A percentile compares a stretch with the other conserved stretches of the same genome.
Evolutionary conservation across 2,888 invertebrate species (phyloP).

Genomic region (Halictus quadricinctus): DNA sequence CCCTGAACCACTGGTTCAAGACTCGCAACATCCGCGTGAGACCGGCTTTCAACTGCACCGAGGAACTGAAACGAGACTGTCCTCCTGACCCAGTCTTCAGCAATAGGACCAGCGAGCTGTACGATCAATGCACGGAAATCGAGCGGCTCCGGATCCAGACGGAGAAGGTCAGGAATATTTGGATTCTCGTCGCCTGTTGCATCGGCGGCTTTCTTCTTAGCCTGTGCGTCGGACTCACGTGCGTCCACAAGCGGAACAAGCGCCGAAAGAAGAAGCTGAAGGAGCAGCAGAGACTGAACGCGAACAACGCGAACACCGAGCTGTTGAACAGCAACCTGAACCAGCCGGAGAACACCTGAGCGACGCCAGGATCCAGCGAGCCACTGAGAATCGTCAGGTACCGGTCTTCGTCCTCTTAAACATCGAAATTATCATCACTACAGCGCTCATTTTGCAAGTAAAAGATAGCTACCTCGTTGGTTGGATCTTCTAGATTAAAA

Average conservation of each 20-base stretch:
- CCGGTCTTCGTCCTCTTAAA: neutral
- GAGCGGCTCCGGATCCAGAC: conserved; percentile 66
- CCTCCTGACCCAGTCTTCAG: conserved; percentile 51
- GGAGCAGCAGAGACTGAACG: conserved; percentile 72
- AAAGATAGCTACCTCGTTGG: no score
- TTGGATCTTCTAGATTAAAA: no score
- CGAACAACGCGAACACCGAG: conserved; percentile 77
- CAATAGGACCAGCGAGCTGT: conserved; percentile 69
- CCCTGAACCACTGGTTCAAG: conserved; percentile 73
- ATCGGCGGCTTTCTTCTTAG: conserved; percentile 68
- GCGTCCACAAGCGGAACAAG: conserved; percentile 77
- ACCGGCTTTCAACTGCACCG: conserved; percentile 61
- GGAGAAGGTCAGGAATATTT: conserved; percentile 74
- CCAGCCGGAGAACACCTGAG: conserved; percentile 58
- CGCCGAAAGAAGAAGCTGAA: conserved; percentile 70
- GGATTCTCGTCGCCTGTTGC: conserved; percentile 76
- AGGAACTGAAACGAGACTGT: conserved; percentile 17
- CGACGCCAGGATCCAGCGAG: neutral
- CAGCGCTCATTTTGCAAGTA: no score
- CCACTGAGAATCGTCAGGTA: conserved; percentile 9
- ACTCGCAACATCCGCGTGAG: conserved; percentile 61
- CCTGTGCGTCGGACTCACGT: conserved; percentile 73
- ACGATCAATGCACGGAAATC: conserved; percentile 69
- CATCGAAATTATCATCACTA: neutral
- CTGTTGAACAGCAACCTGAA: conserved; percentile 73